Evolutionary conservation across 2,113 vertebrate genomes (phyloP).

Genomic region (Okapia johnstoni): DNA sequence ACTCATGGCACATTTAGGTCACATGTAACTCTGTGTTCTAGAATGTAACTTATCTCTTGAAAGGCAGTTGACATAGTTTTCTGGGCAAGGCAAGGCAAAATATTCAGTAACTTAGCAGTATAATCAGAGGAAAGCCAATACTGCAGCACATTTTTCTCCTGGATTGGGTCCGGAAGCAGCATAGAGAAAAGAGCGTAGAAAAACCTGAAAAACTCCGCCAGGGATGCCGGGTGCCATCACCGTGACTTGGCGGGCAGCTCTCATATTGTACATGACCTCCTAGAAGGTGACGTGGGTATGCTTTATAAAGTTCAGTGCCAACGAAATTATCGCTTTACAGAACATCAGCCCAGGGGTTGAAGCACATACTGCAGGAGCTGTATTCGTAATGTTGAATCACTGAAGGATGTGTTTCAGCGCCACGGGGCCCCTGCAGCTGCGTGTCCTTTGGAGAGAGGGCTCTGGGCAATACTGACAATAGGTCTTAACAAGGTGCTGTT

Average conservation of each 20-base stretch:
- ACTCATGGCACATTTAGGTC: not conserved
- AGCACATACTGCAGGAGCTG: accelerated
- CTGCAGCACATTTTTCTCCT: not conserved
- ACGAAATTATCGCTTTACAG: not conserved
- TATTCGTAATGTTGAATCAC: not conserved
- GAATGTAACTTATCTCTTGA: not conserved
- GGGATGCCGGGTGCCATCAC: accelerated
- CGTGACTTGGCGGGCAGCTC: not conserved
- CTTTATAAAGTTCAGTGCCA: not conserved
- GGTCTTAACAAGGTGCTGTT: not conserved
- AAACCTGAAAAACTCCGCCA: accelerated
- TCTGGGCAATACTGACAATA: not conserved
- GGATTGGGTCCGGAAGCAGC: not conserved
- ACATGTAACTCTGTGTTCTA: not conserved
- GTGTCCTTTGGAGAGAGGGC: not conserved
- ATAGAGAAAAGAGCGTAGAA: not conserved
- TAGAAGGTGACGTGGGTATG: not conserved
- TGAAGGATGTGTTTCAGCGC: not conserved
- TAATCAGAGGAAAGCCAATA: not conserved
- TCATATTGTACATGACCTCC: not conserved
- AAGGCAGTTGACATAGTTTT: slow-evolving; percentile 26
- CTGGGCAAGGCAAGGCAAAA: slow-evolving; percentile 31
- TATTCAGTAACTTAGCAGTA: slow-evolving; percentile 53
- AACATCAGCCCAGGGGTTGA: not conserved
- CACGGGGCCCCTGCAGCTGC: accelerated